Percentiles rank a stretch among this genome's conserved stretches.
phyloP scores from a whole-genome alignment of 2,113 vertebrate species.

The Phaethon lepturus region DNA sequence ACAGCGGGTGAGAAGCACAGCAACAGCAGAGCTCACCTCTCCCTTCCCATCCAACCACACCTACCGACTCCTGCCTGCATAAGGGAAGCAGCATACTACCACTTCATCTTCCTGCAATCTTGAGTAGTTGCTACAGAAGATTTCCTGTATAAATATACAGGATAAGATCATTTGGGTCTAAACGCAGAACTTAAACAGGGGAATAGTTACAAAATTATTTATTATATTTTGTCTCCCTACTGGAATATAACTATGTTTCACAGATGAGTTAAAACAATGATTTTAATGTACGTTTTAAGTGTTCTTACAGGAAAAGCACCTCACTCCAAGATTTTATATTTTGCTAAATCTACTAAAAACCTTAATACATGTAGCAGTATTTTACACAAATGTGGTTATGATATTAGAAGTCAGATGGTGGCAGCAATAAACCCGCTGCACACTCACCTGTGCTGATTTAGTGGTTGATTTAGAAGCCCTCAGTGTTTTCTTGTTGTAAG shows the following conservation, averaged over 20 bases:
- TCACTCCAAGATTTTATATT: not conserved
- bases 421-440: not conserved
- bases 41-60: not conserved
- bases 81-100: not conserved
- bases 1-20: not conserved
- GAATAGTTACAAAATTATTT: not conserved
- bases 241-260: not conserved
- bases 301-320: not conserved
- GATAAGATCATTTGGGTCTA: not conserved
- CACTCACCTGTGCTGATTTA: slow-evolving; percentile 89
- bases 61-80: not conserved
- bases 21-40: not conserved
- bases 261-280: not conserved
- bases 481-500: slow-evolving; percentile 96
- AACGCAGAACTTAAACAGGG: not conserved
- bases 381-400: not conserved
- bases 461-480: slow-evolving; percentile 88
- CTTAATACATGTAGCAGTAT: not conserved
- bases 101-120: not conserved
- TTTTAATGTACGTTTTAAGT: not conserved
- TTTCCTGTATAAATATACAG: not conserved
- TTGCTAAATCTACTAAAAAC: not conserved
- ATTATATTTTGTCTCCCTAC: not conserved
- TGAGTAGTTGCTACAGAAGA: not conserved
- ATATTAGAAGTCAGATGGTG: not conserved